Percentiles rank a stretch among this genome's conserved stretches.
These are phyloP conservation scores for Platichthys flesus DNA, from an alignment of 2,113 vertebrate species.

Conservation along the genomic window DNA sequence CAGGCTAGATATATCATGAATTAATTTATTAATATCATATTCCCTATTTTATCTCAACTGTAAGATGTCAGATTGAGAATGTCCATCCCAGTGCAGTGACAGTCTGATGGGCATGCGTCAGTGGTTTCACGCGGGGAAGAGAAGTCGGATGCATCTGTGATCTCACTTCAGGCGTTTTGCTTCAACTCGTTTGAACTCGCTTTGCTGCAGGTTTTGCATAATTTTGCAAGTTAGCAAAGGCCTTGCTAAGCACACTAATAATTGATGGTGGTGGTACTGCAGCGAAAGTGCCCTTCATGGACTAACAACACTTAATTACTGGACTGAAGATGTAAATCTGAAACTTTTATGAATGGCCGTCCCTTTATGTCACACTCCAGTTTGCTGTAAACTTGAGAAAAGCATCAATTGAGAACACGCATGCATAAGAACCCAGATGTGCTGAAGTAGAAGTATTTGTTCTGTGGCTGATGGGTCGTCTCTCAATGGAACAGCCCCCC, in stretches of 20 bases:
- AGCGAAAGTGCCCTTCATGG: background rate
- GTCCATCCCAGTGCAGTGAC: too few species aligned
- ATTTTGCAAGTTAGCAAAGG: constrained; percentile 24
- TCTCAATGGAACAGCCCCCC: too few species aligned
- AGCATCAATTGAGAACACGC: background rate
- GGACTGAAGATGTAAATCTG: background rate
- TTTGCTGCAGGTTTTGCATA: constrained; percentile 41
- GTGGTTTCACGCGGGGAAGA: too few species aligned
- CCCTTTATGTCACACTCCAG: background rate
- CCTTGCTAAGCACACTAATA: background rate
- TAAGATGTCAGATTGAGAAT: too few species aligned
- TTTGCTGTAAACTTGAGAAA: background rate
- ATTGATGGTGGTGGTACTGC: background rate
- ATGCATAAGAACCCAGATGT: background rate
- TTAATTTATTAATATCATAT: too few species aligned
- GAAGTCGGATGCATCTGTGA: too few species aligned
- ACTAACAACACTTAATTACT: background rate
- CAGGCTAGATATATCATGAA: too few species aligned
- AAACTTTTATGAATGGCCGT: background rate
- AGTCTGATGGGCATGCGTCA: too few species aligned
- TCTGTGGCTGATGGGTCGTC: too few species aligned
- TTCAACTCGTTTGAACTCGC: too few species aligned
- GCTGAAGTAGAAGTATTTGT: background rate
- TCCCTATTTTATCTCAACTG: too few species aligned
- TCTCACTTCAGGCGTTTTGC: too few species aligned